Base-by-base conservation (phyloP, 2,888 invertebrate genomes). In the Chrysolina haemoptera region DNA sequence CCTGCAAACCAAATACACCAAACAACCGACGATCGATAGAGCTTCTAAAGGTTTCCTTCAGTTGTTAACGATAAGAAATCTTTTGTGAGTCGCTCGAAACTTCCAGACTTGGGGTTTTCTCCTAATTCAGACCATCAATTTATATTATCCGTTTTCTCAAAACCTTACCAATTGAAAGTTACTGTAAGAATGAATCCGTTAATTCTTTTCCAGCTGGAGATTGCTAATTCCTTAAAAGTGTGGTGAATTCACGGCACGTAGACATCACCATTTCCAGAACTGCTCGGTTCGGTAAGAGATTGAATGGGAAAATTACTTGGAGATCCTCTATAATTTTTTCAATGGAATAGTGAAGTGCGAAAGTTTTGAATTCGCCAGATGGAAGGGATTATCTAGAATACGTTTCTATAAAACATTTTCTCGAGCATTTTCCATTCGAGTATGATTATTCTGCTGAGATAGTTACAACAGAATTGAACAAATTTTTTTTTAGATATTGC, bases 131-230 rank as follows among this genome's bases (percentile, higher is more conserved):
- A 59, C 35, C 35, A 59, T 27, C 59, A 59, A 59, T 59, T 59
- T 59, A 59, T 59, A 53, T 53, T 20, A 53, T 53, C 53, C 20
- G 53, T 35, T 59, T n/a, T 16, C 53, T 53, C 53, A 53, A 53
- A 59, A 59, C 59, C 59, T 35, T 12, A 50, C 55, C 71, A 71
- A 74, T 71, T 68, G 71, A 68, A 74, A 74, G 64, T 71, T 68
- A 40, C 43, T 64, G 63, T 74, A 62, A 68, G 71, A 68, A 74
- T 71, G 68, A 74, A 65, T 71, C 59, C 65, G 65, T 71, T 68
- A 71, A 74, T 68, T 70, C 55, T 62, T 65, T 65, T 65, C 14
- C 14, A 71, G 18, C 10, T 22, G 20, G n/a, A 41, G 59, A 27
- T 59, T 35, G 59, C 59, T 59, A 59, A 59, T 59, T 27, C 35